Percentiles rank a stretch among this genome's conserved stretches.
Evolutionary conservation across 2,888 invertebrate genomes (phyloP).

Genomic region (Fissipunctia ypsillon): DNA sequence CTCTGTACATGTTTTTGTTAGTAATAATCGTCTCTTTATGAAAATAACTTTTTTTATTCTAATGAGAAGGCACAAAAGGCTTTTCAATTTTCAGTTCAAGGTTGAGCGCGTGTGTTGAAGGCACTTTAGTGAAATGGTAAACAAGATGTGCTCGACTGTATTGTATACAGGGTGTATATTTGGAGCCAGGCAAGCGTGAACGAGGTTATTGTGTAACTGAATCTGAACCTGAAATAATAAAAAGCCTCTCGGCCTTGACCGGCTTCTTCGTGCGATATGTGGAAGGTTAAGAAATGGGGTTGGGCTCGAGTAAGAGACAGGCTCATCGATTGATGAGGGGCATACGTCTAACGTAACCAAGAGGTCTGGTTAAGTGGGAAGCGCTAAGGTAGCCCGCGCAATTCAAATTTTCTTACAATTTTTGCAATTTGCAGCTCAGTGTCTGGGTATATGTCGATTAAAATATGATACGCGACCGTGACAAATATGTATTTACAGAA

Average conservation of each 20-base stretch:
- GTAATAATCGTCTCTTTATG: constrained; percentile 54
- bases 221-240: constrained; percentile 62
- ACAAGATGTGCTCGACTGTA: constrained; percentile 51
- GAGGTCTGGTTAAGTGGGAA: constrained; percentile 20
- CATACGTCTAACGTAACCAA: constrained; percentile 6
- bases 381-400: no score
- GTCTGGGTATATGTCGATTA: no score
- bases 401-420: no score
- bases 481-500: no score
- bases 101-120: constrained; percentile 47
- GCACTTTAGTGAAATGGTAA: constrained; percentile 56
- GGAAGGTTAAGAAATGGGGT: constrained; percentile 40
- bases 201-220: constrained; percentile 57
- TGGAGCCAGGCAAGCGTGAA: constrained; percentile 58
- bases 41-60: constrained; percentile 62
- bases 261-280: constrained; percentile 40
- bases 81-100: constrained; percentile 64
- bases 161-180: constrained; percentile 49
- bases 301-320: constrained; percentile 5
- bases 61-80: constrained; percentile 60
- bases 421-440: no score
- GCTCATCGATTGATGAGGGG: constrained; percentile 12
- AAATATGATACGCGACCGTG: no score
- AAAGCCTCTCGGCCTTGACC: constrained; percentile 58
- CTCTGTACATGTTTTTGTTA: constrained; percentile 47